Conservation (phyloP, 2,888 invertebrate species). For the Caenorhabditis drosophilae region DNA sequence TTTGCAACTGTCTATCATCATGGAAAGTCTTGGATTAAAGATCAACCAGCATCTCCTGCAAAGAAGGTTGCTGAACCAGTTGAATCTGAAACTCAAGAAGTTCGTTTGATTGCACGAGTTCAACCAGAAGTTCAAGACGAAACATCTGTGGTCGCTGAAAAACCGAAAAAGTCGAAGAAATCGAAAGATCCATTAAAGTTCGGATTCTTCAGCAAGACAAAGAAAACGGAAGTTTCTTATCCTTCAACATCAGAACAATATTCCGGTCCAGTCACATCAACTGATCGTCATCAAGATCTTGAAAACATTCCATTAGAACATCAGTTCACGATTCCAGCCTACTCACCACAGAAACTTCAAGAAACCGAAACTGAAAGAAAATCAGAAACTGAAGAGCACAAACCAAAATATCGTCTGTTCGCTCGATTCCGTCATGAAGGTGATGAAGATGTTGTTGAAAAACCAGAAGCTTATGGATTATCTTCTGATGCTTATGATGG, state of each 20-base stretch:
- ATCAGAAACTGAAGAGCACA: neutral
- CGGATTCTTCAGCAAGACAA: conserved; percentile 4
- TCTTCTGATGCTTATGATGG: conserved; percentile 25
- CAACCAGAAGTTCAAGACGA: conserved; percentile 1
- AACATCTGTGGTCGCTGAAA: conserved; percentile 9
- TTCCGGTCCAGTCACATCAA: conserved; percentile 21
- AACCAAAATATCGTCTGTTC: neutral
- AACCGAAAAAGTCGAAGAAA: conserved; percentile 12
- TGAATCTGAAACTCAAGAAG: conserved; percentile 7
- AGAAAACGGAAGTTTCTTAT: neutral
- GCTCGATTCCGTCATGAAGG: neutral
- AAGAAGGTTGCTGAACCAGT: conserved; percentile 6
- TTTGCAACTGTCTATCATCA: conserved; percentile 23
- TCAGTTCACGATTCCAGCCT: conserved; percentile 9
- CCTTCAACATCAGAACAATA: conserved; percentile 10
- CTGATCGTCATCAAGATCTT: conserved; percentile 16
- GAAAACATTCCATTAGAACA: conserved; percentile 21
- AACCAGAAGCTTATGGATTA: conserved; percentile 16
- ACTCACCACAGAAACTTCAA: conserved; percentile 9
- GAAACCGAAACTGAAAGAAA: neutral
- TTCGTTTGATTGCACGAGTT: conserved; percentile 10
- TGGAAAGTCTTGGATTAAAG: conserved; percentile 22
- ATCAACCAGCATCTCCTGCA: conserved; percentile 17
- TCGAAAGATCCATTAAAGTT: conserved; percentile 4
- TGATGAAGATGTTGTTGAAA: neutral